Conservation (phyloP, 2,797 vertebrate species). For the Peromyscus nudipes region DNA sequence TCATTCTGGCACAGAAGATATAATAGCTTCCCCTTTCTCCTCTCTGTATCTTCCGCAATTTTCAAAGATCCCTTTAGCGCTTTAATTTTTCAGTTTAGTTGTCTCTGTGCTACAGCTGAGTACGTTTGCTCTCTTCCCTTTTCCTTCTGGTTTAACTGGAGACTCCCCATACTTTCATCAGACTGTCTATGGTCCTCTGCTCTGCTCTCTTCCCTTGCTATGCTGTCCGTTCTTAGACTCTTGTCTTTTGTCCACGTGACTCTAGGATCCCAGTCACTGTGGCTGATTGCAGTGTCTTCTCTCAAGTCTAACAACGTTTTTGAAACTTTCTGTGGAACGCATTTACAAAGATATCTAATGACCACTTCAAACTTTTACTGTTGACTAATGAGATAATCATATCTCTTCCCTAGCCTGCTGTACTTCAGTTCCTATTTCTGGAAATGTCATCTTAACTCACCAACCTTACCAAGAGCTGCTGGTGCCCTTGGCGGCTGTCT, state of each 20-base stretch:
- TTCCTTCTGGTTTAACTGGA: not conserved
- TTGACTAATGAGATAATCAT: not conserved
- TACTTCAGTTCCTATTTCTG: not conserved
- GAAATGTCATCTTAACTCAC: not conserved
- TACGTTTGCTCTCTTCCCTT: not conserved
- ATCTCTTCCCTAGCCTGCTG: not conserved
- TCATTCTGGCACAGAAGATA: not conserved
- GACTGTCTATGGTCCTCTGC: not conserved
- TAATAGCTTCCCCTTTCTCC: not conserved
- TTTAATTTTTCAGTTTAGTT: not conserved
- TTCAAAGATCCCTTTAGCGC: not conserved
- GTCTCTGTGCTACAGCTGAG: not conserved
- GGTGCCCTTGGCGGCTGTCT: not conserved
- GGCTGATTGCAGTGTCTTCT: not conserved
- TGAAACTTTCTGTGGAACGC: not conserved
- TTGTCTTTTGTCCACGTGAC: not conserved
- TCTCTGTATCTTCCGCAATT: not conserved
- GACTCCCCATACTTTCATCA: not conserved
- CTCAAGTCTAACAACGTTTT: not conserved
- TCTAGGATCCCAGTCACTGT: not conserved
- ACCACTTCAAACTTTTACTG: not conserved
- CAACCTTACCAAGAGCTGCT: not conserved
- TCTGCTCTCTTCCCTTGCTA: not conserved
- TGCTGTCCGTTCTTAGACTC: not conserved
- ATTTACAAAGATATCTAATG: not conserved